Percentiles rank a stretch among this genome's conserved stretches.
These are phyloP conservation scores for Atethmia centrago DNA, from an alignment of 2,888 invertebrate genomes.

Conservation along the genomic window DNA sequence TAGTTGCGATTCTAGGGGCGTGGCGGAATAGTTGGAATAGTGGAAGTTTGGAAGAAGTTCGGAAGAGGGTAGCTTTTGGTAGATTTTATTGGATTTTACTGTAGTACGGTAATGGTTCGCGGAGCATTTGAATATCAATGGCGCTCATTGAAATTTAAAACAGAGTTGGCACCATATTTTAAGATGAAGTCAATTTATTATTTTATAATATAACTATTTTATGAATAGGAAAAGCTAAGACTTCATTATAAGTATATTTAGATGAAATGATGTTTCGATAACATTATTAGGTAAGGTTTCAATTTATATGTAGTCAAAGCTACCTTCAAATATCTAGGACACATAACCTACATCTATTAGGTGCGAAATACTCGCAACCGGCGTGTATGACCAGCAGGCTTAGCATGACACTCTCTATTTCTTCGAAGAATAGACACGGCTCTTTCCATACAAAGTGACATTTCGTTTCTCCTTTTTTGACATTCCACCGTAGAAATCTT, in stretches of 20 bases:
- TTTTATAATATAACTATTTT: conserved; percentile 12
- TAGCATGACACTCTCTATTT: too few species aligned
- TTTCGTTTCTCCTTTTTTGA: too few species aligned
- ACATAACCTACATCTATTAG: too few species aligned
- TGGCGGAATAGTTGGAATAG: conserved; percentile 85
- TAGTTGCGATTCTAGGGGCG: conserved; percentile 78
- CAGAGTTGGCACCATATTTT: conserved; percentile 36
- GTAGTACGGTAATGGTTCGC: conserved; percentile 71
- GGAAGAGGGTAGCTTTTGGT: conserved; percentile 87
- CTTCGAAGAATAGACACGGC: too few species aligned
- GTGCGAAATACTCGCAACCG: too few species aligned
- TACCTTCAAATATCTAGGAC: too few species aligned
- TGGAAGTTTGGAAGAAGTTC: conserved; percentile 89
- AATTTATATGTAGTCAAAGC: too few species aligned
- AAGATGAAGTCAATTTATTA: conserved; percentile 6
- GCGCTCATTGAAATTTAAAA: conserved; percentile 60
- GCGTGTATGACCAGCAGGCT: too few species aligned
- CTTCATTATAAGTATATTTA: neutral
- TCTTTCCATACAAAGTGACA: too few species aligned
- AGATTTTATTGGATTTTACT: conserved; percentile 88
- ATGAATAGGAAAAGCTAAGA: neutral
- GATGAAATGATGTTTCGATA: neutral
- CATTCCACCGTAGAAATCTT: too few species aligned
- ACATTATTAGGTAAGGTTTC: too few species aligned
- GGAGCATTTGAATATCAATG: conserved; percentile 78